These are phyloP conservation scores for Spinus pinus DNA, from an alignment of 2,797 vertebrate genomes.

Conservation along the genomic window DNA sequence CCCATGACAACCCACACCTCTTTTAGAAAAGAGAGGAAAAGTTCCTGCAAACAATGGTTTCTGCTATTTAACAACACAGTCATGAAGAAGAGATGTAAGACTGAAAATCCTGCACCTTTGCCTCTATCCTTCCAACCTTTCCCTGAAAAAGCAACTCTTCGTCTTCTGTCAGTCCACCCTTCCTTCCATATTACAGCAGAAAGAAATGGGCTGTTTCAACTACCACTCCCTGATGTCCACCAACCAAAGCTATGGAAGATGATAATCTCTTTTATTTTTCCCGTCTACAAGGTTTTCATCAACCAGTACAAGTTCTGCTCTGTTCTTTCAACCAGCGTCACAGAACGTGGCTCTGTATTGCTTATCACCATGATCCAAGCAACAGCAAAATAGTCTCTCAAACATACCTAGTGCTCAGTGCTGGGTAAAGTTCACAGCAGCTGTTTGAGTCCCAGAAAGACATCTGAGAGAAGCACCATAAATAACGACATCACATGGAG, in stretches of 20 bases:
- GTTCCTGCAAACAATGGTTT: not conserved
- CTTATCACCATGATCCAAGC: not conserved
- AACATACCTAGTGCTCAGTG: not conserved
- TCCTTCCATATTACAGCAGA: not conserved
- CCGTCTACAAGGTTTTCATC: not conserved
- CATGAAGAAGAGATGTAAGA: not conserved
- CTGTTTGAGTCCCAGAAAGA: conserved; percentile 64
- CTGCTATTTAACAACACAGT: not conserved
- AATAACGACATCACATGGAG: conserved; percentile 70
- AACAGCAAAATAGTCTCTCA: not conserved
- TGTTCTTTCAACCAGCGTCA: not conserved
- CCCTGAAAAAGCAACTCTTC: not conserved
- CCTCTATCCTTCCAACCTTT: not conserved
- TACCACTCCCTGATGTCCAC: not conserved
- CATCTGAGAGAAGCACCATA: conserved; percentile 70
- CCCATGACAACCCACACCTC: not conserved
- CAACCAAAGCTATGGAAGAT: not conserved
- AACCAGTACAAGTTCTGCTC: not conserved
- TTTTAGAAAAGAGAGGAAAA: not conserved
- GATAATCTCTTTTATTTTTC: not conserved
- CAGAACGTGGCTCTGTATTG: not conserved
- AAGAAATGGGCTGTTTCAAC: not conserved
- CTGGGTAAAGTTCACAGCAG: conserved; percentile 64
- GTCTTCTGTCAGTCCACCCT: not conserved
- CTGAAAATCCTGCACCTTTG: not conserved